phyloP scores from a whole-genome alignment of 2,797 vertebrate species.

The Meriones psammophilus region DNA sequence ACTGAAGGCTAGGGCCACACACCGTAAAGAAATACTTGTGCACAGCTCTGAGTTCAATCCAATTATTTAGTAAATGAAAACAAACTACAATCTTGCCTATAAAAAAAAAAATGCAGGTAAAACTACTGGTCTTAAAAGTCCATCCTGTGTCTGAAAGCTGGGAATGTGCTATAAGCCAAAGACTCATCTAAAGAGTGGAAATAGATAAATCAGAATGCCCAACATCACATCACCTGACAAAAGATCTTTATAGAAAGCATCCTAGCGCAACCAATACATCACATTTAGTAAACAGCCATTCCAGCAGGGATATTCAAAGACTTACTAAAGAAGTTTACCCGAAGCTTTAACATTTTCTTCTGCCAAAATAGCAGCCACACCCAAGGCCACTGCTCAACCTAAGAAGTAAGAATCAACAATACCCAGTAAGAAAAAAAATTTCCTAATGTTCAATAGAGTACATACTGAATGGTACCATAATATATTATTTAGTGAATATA shows the following conservation, averaged over 20 bases:
- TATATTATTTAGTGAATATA: not conserved
- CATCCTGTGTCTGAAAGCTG: not conserved
- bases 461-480: not conserved
- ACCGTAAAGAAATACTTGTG: no score
- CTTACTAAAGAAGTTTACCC: slow-evolving; percentile 31
- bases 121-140: not conserved
- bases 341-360: slow-evolving; percentile 26
- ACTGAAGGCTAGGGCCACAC: not conserved
- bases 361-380: slow-evolving; percentile 28
- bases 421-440: not conserved
- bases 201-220: not conserved
- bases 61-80: not conserved
- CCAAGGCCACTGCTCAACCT: not conserved
- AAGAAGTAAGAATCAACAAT: not conserved
- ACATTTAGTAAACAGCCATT: not conserved
- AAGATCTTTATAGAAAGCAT: slow-evolving; percentile 6
- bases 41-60: no score
- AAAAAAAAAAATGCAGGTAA: slow-evolving; percentile 17
- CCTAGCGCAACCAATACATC: not conserved
- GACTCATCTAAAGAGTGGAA: not conserved
- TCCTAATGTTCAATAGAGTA: not conserved
- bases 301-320: not conserved
- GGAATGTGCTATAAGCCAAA: not conserved
- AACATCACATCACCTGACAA: not conserved
- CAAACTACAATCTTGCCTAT: not conserved